Percentiles rank a stretch among this genome's conserved stretches.
Conservation (phyloP, 2,113 vertebrate genomes). For the Actenoides lindsayi region DNA sequence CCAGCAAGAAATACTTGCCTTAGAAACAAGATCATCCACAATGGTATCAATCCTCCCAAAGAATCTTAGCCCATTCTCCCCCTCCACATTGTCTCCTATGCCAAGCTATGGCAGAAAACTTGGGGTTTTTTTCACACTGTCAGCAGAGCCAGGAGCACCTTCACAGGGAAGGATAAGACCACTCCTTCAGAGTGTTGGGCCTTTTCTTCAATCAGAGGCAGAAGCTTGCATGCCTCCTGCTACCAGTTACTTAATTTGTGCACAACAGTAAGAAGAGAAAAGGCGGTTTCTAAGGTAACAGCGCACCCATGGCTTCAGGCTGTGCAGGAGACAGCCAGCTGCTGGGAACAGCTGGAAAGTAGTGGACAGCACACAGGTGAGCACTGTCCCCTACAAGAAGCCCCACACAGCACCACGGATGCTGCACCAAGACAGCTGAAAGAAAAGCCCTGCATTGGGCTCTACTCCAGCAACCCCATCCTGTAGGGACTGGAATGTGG, state of each 20-base stretch:
- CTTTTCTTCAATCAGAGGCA: background rate
- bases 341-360: background rate
- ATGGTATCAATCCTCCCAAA: background rate
- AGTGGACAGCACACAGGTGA: accelerated
- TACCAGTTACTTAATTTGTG: background rate
- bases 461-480: background rate
- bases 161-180: background rate
- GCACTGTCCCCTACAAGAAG: background rate
- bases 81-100: background rate
- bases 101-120: background rate
- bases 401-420: accelerated
- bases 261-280: background rate
- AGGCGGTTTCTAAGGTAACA: constrained; percentile 61
- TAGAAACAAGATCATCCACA: background rate
- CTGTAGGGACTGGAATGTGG: background rate
- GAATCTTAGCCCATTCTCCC: background rate
- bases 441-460: accelerated
- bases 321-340: background rate
- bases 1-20: background rate
- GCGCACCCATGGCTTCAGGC: accelerated
- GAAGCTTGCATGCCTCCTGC: background rate
- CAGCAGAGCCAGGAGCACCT: background rate
- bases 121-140: background rate
- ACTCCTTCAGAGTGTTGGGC: background rate
- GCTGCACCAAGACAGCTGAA: accelerated